phyloP scores from a whole-genome alignment of 2,113 vertebrate genomes.

The Poicephalus gulielmi region DNA sequence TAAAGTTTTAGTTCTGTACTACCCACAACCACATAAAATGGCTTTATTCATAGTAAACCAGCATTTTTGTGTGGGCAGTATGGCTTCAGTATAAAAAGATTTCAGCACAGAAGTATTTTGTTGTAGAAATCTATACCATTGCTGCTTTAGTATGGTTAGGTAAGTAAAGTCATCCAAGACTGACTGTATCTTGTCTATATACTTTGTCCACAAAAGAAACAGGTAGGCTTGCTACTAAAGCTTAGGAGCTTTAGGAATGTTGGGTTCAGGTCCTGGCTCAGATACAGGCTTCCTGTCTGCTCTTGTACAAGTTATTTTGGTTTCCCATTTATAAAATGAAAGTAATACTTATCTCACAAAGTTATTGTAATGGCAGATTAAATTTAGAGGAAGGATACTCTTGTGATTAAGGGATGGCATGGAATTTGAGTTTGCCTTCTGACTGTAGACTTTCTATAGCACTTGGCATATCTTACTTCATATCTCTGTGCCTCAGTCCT shows the following conservation, averaged over 20 bases:
- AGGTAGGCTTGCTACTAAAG: background rate
- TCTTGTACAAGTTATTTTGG: slow-evolving; percentile 8
- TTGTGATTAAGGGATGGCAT: background rate
- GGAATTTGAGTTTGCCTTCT: background rate
- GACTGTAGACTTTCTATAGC: background rate
- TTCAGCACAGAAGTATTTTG: background rate
- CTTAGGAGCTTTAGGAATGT: background rate
- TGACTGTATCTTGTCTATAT: background rate
- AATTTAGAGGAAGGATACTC: background rate
- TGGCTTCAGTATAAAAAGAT: background rate
- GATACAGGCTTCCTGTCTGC: background rate
- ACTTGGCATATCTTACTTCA: background rate
- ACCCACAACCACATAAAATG: rapidly evolving
- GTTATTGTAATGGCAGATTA: slow-evolving; percentile 30
- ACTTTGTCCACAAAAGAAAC: background rate
- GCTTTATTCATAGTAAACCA: background rate
- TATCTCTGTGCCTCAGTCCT: background rate
- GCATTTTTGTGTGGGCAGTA: background rate
- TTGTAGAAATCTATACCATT: background rate
- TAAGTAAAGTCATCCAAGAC: background rate
- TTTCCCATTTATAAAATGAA: slow-evolving; percentile 3
- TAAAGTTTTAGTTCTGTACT: background rate
- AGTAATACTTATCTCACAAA: background rate
- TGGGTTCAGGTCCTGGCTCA: background rate
- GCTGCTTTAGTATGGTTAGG: background rate